A percentile compares a stretch with the other conserved stretches of the same genome.
Evolutionary conservation across 2,888 invertebrate genomes (phyloP).

Genomic region (Polydesmus complanatus): DNA sequence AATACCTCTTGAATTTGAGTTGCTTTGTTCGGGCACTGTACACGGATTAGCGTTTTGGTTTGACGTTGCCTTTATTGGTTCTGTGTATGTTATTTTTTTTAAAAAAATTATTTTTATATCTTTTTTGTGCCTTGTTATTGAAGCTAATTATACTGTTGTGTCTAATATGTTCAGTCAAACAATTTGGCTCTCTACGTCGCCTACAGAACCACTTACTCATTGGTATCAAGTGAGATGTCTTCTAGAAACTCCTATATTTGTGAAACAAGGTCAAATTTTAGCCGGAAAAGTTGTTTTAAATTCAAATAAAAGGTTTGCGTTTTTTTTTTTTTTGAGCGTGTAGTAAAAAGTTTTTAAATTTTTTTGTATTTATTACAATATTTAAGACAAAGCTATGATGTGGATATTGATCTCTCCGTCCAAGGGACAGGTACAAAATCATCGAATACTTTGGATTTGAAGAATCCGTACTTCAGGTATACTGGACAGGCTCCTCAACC

Average conservation of each 20-base stretch:
- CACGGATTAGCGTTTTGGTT: conserved; percentile 99
- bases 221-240: conserved; percentile 98
- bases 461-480: conserved; percentile 96
- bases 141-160: too few relatives aligned
- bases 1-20: conserved; percentile 84
- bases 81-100: conserved; percentile 41
- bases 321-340: background rate
- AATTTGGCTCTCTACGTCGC: conserved; percentile 94
- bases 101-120: background rate
- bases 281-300: conserved; percentile 73
- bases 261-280: conserved; percentile 81
- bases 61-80: conserved; percentile 90
- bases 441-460: conserved; percentile 84
- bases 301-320: conserved; percentile 71
- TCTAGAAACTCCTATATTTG: conserved; percentile 81
- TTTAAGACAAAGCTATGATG: conserved; percentile 87
- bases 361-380: conserved; percentile 7
- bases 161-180: too few relatives aligned
- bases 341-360: too few relatives aligned
- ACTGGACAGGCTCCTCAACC: conserved; percentile 84
- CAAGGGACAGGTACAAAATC: conserved; percentile 72
- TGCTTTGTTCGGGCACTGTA: conserved; percentile 82
- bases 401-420: conserved; percentile 81
- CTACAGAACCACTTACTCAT: conserved; percentile 93
- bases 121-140: background rate